phyloP scores from a whole-genome alignment of 64 coral and sea anemone genomes.

The Montipora foliosa region DNA sequence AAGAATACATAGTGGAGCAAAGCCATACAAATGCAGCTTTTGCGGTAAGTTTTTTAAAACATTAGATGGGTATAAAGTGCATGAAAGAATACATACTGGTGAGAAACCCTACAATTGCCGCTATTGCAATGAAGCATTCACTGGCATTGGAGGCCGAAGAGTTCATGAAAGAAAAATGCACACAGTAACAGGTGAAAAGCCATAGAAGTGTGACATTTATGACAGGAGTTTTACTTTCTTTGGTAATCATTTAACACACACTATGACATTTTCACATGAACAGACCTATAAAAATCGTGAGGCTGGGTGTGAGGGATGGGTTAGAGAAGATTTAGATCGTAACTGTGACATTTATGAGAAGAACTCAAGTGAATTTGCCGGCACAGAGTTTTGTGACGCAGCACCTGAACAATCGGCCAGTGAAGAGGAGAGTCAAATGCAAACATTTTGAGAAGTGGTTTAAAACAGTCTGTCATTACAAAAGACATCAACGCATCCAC shows the following conservation, averaged over 20 bases:
- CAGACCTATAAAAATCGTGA: neutral
- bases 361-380: neutral
- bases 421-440: neutral
- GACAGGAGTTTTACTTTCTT: conserved; percentile 14
- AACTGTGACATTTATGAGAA: neutral
- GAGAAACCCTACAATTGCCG: neutral
- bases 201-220: conserved; percentile 33
- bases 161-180: neutral
- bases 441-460: neutral
- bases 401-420: neutral
- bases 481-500: conserved; percentile 26
- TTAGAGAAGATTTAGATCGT: too few species aligned
- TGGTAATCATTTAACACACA: conserved; percentile 15
- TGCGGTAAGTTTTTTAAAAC: conserved; percentile 10
- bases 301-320: neutral
- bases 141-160: neutral
- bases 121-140: neutral
- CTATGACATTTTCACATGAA: neutral
- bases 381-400: neutral
- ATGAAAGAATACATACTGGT: conserved; percentile 27
- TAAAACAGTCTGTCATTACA: neutral
- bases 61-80: neutral
- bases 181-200: neutral
- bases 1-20: conserved; percentile 12
- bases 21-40: conserved; percentile 29